Conservation (phyloP, 2,888 invertebrate genomes). For the Sminthurinus aureus region DNA sequence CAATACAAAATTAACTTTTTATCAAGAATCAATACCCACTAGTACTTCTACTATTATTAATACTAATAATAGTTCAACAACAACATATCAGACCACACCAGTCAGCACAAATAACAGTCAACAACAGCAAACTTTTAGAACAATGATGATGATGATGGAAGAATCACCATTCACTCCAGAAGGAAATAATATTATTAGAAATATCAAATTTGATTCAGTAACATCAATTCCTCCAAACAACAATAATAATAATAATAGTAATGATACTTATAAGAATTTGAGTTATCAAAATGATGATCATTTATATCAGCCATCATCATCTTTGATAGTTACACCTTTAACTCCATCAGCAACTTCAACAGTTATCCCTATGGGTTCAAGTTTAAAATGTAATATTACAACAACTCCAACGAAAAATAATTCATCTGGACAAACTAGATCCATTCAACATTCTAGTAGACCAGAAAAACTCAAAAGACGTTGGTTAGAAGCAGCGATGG, state of each 20-base stretch:
- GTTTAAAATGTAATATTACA: conserved; percentile 21
- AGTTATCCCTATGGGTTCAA: conserved; percentile 31
- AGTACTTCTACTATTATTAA: not conserved
- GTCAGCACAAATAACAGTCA: not conserved
- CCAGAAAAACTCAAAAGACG: conserved; percentile 58
- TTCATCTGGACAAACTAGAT: conserved; percentile 10
- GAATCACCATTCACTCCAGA: too few relatives aligned
- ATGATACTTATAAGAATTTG: conserved; percentile 4
- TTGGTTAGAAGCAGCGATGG: conserved; percentile 56
- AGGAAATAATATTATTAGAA: too few relatives aligned
- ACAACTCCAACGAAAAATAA: not conserved
- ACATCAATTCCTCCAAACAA: not conserved
- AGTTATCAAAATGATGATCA: conserved; percentile 7
- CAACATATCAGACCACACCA: not conserved
- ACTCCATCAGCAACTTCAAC: not conserved
- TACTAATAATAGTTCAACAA: not conserved
- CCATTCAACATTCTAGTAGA: conserved; percentile 24
- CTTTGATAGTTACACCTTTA: not conserved
- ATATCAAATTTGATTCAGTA: too few relatives aligned
- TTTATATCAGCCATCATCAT: conserved; percentile 7
- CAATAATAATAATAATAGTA: not conserved
- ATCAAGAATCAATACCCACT: not conserved
- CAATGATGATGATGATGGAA: too few relatives aligned
- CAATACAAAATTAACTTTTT: too few relatives aligned
- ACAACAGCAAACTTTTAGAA: not conserved